Conservation (phyloP, 2,888 invertebrate species). For the Acleris holmiana region DNA sequence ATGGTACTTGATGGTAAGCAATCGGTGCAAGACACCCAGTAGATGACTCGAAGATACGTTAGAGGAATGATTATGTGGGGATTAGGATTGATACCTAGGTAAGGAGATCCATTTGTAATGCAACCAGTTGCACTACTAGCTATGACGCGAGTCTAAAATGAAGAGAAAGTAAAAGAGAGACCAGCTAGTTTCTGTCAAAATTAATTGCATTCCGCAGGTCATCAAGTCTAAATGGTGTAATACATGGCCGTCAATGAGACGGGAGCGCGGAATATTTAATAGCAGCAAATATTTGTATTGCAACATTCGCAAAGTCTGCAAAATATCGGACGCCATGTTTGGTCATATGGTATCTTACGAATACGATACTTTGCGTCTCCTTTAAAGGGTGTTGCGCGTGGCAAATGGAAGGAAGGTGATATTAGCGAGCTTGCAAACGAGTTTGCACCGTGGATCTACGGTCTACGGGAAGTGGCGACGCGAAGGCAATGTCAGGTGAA, state of each 20-base stretch:
- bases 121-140: too few species aligned
- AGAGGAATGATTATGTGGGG: too few species aligned
- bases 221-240: conserved; percentile 30
- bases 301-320: conserved; percentile 14
- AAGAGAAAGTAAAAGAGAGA: neutral
- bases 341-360: conserved; percentile 1
- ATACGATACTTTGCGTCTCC: neutral
- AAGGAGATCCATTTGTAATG: too few species aligned
- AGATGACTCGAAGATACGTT: too few species aligned
- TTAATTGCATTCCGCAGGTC: conserved; percentile 30
- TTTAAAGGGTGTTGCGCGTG: neutral
- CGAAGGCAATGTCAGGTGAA: conserved; percentile 61
- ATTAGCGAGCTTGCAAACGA: conserved; percentile 49
- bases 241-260: conserved; percentile 24
- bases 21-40: too few species aligned
- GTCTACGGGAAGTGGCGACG: conserved; percentile 43
- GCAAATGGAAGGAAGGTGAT: conserved; percentile 31
- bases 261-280: conserved; percentile 25
- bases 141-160: too few species aligned
- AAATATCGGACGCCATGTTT: conserved; percentile 14
- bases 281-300: conserved; percentile 22
- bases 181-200: conserved; percentile 24
- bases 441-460: conserved; percentile 50
- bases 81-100: too few species aligned
- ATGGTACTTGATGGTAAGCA: too few species aligned